Conservation (phyloP, 2,888 invertebrate genomes). For the Argyra leucocephala region DNA sequence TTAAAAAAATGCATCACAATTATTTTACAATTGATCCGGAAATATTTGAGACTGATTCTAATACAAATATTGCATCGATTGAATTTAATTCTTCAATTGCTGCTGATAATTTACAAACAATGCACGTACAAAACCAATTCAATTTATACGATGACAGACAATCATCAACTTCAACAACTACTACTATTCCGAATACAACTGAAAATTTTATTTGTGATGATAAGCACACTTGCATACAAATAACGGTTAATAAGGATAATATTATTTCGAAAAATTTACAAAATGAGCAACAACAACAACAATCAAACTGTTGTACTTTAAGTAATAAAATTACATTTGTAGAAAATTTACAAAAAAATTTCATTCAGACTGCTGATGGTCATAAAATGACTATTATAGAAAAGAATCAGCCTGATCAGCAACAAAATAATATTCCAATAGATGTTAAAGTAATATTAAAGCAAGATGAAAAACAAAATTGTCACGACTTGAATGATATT, state of each 20-base stretch:
- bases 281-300: neutral
- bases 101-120: neutral
- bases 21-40: slow-evolving; percentile 8
- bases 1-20: neutral
- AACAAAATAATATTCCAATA: neutral
- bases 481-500: neutral
- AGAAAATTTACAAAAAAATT: neutral
- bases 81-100: neutral
- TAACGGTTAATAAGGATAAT: slow-evolving; percentile 2
- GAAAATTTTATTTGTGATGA: neutral
- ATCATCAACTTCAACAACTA: neutral
- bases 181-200: neutral
- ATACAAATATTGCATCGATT: neutral
- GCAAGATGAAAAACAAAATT: no score
- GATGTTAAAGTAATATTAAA: no score
- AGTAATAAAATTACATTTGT: neutral
- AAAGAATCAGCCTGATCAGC: neutral
- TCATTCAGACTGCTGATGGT: neutral
- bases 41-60: neutral
- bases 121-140: slow-evolving; percentile 2
- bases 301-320: neutral
- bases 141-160: neutral
- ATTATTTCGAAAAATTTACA: neutral
- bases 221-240: neutral
- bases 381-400: neutral